Evolutionary conservation across 2,113 vertebrate species (phyloP).

Genomic region (Patagioenas fasciata): DNA sequence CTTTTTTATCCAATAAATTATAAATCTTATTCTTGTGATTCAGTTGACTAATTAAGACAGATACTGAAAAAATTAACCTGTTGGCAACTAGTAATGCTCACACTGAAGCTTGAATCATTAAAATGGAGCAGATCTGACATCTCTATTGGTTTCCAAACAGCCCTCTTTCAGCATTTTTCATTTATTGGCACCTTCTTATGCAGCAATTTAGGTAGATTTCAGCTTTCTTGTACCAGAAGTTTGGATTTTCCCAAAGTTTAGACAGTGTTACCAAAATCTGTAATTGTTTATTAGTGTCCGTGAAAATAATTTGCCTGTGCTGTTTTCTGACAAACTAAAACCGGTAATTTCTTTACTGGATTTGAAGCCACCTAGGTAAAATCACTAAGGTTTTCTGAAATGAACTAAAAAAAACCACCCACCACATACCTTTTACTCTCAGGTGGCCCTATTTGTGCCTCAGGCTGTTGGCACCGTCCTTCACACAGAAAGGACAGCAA

Average conservation of each 20-base stretch:
- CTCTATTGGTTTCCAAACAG: background rate
- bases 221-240: background rate
- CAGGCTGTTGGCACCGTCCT: background rate
- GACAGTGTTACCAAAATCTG: background rate
- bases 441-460: background rate
- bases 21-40: background rate
- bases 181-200: background rate
- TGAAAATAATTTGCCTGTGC: background rate
- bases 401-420: rapidly evolving
- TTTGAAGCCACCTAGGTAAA: background rate
- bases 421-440: background rate
- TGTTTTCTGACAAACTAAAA: background rate
- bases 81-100: background rate
- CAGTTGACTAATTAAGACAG: background rate
- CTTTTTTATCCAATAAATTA: background rate
- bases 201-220: background rate
- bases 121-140: background rate
- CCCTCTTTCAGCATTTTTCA: background rate
- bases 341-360: background rate
- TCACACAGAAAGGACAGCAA: background rate
- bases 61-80: background rate
- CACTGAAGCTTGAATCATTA: background rate
- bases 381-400: background rate
- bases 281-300: background rate
- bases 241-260: background rate